These are phyloP conservation scores for Mellilla xanthometata DNA, from an alignment of 2,888 invertebrate genomes.

Conservation along the genomic window DNA sequence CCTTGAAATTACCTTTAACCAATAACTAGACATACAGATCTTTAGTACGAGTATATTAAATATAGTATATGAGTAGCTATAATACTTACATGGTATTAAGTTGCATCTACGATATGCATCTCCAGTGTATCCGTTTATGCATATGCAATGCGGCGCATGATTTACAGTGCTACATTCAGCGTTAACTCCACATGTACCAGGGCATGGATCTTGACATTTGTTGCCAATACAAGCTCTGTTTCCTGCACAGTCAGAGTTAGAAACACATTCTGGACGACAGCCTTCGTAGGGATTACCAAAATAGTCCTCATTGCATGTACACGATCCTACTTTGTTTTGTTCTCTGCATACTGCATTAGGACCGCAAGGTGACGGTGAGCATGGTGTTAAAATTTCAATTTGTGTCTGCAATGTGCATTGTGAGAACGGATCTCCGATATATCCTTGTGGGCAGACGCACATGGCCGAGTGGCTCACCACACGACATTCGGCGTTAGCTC, in stretches of 20 bases:
- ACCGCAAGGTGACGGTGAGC: constrained; percentile 88
- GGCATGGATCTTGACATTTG: constrained; percentile 90
- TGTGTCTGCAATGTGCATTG: constrained; percentile 75
- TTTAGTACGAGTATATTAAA: too few species aligned
- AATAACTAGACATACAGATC: too few species aligned
- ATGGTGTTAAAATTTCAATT: constrained; percentile 83
- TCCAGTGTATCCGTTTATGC: constrained; percentile 84
- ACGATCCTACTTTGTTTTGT: constrained; percentile 87
- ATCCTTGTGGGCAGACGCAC: constrained; percentile 87
- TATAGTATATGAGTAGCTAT: too few species aligned
- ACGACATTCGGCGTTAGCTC: constrained; percentile 87
- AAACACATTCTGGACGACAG: constrained; percentile 88
- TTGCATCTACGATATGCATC: constrained; percentile 82
- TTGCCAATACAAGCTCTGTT: constrained; percentile 88
- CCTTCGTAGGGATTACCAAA: constrained; percentile 90
- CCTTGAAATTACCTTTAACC: too few species aligned
- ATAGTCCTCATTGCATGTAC: constrained; percentile 86
- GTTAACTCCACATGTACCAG: constrained; percentile 88
- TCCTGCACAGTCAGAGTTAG: constrained; percentile 87
- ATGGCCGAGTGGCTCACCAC: constrained; percentile 90
- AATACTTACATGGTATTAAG: constrained; percentile 59
- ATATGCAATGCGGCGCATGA: constrained; percentile 87
- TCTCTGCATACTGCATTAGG: constrained; percentile 87
- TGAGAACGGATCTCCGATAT: constrained; percentile 85
- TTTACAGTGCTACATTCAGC: constrained; percentile 88